Conservation (phyloP, 2,888 invertebrate species). For the Hermaeophaga mercurialis region DNA sequence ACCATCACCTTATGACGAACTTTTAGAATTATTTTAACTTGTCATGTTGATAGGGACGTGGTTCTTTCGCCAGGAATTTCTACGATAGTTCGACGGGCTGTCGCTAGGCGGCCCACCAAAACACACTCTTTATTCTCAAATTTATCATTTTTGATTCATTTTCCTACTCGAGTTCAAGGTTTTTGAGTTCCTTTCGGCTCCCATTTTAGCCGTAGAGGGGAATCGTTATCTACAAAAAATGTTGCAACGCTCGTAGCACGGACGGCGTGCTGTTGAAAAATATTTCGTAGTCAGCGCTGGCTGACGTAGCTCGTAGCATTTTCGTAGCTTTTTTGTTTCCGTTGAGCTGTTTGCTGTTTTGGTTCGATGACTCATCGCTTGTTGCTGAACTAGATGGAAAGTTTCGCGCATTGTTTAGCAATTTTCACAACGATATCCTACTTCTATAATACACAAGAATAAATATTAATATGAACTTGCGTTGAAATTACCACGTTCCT, state of each 20-base stretch:
- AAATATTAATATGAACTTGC: too few relatives aligned
- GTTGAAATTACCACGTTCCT: too few relatives aligned
- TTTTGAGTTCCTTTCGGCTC: conserved; percentile 12
- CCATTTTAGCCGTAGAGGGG: not conserved
- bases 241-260: conserved; percentile 10
- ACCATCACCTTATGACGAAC: conserved; percentile 46
- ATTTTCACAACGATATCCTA: not conserved
- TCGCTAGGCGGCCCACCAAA: conserved; percentile 51
- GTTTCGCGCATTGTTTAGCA: not conserved
- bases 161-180: conserved; percentile 55
- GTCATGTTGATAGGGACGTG: conserved; percentile 55
- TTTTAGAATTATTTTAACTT: conserved; percentile 55
- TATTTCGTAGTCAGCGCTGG: conserved; percentile 16
- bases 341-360: conserved; percentile 12
- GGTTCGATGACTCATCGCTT: conserved; percentile 11
- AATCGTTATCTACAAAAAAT: too few relatives aligned
- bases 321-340: conserved; percentile 6
- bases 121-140: conserved; percentile 45
- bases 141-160: conserved; percentile 47
- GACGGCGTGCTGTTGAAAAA: conserved; percentile 9
- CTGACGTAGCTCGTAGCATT: conserved; percentile 18
- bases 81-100: conserved; percentile 49
- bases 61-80: conserved; percentile 57
- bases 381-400: conserved; percentile 11
- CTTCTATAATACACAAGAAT: too few relatives aligned